phyloP scores from a whole-genome alignment of 2,113 vertebrate species.

The Silurus meridionalis region DNA sequence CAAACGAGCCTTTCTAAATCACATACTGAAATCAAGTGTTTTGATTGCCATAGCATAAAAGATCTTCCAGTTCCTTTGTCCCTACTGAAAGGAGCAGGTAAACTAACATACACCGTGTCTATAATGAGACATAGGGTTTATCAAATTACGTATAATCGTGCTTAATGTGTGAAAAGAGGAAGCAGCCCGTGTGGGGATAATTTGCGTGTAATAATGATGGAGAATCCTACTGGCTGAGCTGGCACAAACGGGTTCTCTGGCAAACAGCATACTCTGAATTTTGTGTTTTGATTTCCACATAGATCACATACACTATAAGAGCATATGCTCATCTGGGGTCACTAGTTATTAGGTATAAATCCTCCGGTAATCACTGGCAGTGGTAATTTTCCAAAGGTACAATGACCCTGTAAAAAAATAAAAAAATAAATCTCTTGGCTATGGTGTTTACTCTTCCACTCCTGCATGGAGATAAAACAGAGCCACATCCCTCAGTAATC shows the following conservation, averaged over 20 bases:
- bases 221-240: constrained; percentile 20
- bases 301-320: background rate
- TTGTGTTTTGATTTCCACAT: background rate
- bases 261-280: background rate
- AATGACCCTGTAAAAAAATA: constrained; percentile 36
- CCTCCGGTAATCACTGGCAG: constrained; percentile 13
- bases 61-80: constrained; percentile 47
- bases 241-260: background rate
- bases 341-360: constrained; percentile 21
- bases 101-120: background rate
- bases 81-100: constrained; percentile 44
- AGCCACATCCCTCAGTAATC: constrained; percentile 42
- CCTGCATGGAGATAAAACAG: constrained; percentile 26
- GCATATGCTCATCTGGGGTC: background rate
- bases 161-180: constrained; percentile 38
- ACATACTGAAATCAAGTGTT: constrained; percentile 50
- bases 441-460: constrained; percentile 41
- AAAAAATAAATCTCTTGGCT: constrained; percentile 26
- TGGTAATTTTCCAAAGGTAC: background rate
- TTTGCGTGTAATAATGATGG: constrained; percentile 37
- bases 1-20: constrained; percentile 51
- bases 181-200: constrained; percentile 35
- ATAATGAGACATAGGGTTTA: background rate
- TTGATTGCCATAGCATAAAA: constrained; percentile 46
- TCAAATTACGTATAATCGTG: constrained; percentile 50